Evolutionary conservation across 2,888 invertebrate species (phyloP), one percentile per base, ranked within the genome.

Genomic region (Rotaria sp.): DNA sequence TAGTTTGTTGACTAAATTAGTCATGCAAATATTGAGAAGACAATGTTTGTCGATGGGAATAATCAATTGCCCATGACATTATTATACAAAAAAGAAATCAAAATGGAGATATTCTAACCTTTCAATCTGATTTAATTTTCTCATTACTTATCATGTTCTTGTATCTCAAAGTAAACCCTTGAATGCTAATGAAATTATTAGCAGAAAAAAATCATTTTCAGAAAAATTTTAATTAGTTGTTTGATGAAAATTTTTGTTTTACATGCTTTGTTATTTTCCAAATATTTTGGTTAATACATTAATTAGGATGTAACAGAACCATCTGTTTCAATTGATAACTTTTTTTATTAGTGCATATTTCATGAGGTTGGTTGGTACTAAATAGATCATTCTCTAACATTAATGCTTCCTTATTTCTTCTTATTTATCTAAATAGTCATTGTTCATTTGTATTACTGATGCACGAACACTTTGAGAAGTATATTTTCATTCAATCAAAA

Each of bases 1-100:
- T 67, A 67, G 67, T 35, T 67, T 67, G 30, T 67, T 15, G 67
- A 67, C 35, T 67, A 67, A 67, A 67, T 67, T 67, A 67, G 67
- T 67, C 67, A 67, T 67, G 67, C 67, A 67, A 67, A 67, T 67
- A 67, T 35, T 21, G 30, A 18, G 35, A 67, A 38, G 67, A 21
- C 21, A 35, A n/a, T 35, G 67, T 67, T 67, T 67, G 67, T 35
- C 67, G 18, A 67, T 21, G 18, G 21, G 35, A 67, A 10, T 67
- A 67, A 67, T 35, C 67, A 67, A 67, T 67, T 67, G 18, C 1
- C 35, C 35, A 35, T 67, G 7, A 38, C 38, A 8, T 30, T 35
- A 38, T 67, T 35, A 67, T 24, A 52, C 24, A 24, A 52, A 52
- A 52, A 52, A 52, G 52, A 24, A 21, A 52, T 52, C 67, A 35